Evolutionary conservation across 1,140 invertebrate genomes (phyloP).

Genomic region (Drosophila novamexicana): DNA sequence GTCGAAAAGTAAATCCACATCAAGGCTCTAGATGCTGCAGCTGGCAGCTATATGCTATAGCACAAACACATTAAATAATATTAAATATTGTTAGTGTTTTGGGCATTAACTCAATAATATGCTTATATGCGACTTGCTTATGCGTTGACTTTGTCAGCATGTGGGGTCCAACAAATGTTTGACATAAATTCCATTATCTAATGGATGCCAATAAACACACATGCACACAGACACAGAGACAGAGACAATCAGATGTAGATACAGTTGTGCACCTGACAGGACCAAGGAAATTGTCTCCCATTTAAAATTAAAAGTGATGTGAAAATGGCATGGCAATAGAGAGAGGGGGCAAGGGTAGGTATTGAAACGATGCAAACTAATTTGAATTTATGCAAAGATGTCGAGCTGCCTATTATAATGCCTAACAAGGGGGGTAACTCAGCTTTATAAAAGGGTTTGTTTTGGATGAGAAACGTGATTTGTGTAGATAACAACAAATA

Average conservation of each 20-base stretch:
- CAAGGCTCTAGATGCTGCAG: background rate
- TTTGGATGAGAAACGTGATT: background rate
- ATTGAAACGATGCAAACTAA: conserved; percentile 55
- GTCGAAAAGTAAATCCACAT: conserved; percentile 26
- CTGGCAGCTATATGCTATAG: background rate
- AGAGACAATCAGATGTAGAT: conserved; percentile 47
- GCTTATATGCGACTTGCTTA: background rate
- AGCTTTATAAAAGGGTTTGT: background rate
- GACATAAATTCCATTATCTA: conserved; percentile 78
- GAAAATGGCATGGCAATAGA: conserved; percentile 13
- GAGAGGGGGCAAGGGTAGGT: conserved; percentile 1
- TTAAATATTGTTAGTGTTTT: conserved; percentile 30
- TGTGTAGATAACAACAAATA: background rate
- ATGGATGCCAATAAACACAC: conserved; percentile 73
- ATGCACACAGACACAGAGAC: background rate
- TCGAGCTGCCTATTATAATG: conserved; percentile 16
- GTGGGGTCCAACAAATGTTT: conserved; percentile 51
- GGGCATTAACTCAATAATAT: conserved; percentile 15
- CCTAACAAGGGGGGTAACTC: background rate
- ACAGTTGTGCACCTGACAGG: conserved; percentile 66
- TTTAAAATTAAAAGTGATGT: conserved; percentile 76
- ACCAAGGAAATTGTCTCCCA: conserved; percentile 66
- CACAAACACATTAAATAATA: background rate
- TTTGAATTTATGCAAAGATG: conserved; percentile 72
- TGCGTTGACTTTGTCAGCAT: conserved; percentile 11